Evolutionary conservation across 2,113 vertebrate species (phyloP).

Genomic region (Sprattus sprattus): DNA sequence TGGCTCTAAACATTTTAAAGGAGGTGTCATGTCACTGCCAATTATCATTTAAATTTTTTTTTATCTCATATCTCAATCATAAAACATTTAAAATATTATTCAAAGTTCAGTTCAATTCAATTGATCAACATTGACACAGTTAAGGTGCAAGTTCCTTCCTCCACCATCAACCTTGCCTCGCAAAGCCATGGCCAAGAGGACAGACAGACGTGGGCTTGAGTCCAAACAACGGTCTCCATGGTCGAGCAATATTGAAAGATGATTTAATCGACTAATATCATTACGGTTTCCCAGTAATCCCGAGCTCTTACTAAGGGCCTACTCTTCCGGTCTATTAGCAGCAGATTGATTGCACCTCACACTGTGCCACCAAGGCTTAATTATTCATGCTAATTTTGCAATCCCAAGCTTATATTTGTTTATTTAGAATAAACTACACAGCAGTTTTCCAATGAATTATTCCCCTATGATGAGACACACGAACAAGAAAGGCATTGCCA

Average conservation of each 20-base stretch:
- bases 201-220: not conserved
- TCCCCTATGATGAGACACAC: not conserved
- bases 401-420: not conserved
- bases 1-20: no score
- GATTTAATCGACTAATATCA: not conserved
- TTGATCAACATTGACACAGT: no score
- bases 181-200: not conserved
- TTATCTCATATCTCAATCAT: no score
- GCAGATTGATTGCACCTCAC: conserved; percentile 2
- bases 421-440: not conserved
- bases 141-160: no score
- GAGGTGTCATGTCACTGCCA: no score
- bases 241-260: not conserved
- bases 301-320: not conserved
- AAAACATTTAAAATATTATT: no score
- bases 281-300: not conserved
- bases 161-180: not conserved
- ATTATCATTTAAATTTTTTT: no score
- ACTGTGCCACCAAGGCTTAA: not conserved
- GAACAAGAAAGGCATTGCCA: not conserved
- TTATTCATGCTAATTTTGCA: not conserved
- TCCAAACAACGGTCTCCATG: not conserved
- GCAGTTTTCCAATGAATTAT: not conserved
- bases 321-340: not conserved
- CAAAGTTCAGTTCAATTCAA: no score